Conservation (phyloP, 2,113 vertebrate species). For the Tachuris rubrigastra region DNA sequence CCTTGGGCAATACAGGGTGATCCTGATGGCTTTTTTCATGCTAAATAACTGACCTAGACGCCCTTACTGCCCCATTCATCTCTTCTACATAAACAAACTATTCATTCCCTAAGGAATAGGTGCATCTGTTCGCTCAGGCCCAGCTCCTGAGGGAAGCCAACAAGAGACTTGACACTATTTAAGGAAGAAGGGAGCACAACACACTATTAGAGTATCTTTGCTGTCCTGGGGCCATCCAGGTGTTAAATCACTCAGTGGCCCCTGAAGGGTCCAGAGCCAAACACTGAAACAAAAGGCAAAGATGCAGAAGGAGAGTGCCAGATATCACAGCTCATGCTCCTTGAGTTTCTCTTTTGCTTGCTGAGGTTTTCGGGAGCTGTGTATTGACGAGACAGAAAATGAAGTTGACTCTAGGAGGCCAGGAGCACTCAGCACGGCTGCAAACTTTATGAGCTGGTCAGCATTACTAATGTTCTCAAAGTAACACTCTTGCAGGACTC, state of each 20-base stretch:
- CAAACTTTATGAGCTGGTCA: constrained; percentile 51
- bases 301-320: background rate
- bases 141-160: constrained; percentile 43
- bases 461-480: constrained; percentile 36
- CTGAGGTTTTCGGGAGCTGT: constrained; percentile 9
- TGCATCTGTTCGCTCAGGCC: constrained; percentile 35
- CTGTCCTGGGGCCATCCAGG: constrained; percentile 54
- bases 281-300: constrained; percentile 42
- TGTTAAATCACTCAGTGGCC: constrained; percentile 53
- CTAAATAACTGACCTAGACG: constrained; percentile 62
- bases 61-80: constrained; percentile 58
- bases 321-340: background rate
- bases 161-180: constrained; percentile 12
- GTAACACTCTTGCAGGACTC: background rate
- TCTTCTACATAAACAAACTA: constrained; percentile 61
- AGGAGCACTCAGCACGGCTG: constrained; percentile 40
- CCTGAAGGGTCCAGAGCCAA: background rate
- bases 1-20: constrained; percentile 26
- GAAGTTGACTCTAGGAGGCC: constrained; percentile 39
- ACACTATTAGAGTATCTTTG: background rate
- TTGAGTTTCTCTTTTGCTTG: background rate
- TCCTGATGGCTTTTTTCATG: constrained; percentile 62
- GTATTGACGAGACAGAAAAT: background rate
- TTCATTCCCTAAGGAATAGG: constrained; percentile 54
- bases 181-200: constrained; percentile 22